Evolutionary conservation across 2,888 invertebrate species (phyloP).

Genomic region (Fragum whitleyi): DNA sequence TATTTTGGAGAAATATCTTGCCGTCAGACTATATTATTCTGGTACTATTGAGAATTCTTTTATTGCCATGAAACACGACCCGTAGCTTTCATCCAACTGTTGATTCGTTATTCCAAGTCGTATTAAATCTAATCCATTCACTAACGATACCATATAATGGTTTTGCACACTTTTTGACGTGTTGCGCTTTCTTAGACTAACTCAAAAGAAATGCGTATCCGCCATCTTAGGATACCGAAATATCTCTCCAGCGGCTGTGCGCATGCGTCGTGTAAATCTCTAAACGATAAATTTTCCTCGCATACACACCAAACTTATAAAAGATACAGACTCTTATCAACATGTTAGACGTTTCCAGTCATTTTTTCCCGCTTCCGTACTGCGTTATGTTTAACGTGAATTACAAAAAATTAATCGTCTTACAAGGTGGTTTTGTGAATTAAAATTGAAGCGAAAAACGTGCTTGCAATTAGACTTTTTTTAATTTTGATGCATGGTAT

Average conservation of each 20-base stretch:
- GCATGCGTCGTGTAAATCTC: constrained; percentile 22
- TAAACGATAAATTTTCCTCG: constrained; percentile 13
- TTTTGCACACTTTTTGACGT: constrained; percentile 4
- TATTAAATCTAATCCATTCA: constrained; percentile 4
- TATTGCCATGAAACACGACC: background rate
- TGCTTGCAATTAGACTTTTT: too few relatives aligned
- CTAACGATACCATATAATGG: background rate
- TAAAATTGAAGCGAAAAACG: too few relatives aligned
- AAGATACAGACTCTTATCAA: constrained; percentile 43
- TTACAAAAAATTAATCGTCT: background rate
- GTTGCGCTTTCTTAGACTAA: constrained; percentile 23
- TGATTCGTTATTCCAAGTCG: background rate
- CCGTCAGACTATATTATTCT: background rate
- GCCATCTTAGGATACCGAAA: constrained; percentile 29
- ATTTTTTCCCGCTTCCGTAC: background rate
- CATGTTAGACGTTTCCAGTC: background rate
- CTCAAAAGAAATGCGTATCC: constrained; percentile 18
- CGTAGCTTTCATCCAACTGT: background rate
- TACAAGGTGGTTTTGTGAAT: too few relatives aligned
- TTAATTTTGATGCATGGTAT: too few relatives aligned
- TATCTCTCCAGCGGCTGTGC: background rate
- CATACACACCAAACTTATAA: constrained; percentile 43
- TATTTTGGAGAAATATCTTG: constrained; percentile 6
- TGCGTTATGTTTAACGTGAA: background rate
- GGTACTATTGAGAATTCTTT: background rate